These are phyloP conservation scores for Heliornis fulica DNA, from an alignment of 2,113 vertebrate genomes.

Conservation along the genomic window DNA sequence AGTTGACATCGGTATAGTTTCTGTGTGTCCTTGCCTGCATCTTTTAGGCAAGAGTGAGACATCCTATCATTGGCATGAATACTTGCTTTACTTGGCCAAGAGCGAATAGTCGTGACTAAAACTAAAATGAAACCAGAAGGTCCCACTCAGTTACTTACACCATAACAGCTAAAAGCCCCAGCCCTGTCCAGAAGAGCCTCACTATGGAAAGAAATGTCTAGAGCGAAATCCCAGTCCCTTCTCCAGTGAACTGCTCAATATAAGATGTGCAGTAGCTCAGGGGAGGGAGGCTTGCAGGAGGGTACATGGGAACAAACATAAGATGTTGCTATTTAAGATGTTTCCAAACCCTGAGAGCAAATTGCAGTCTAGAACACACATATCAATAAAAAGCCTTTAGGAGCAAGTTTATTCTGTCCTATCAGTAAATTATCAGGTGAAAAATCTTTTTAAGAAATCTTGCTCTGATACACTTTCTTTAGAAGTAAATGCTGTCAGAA, in stretches of 20 bases:
- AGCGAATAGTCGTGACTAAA: not conserved
- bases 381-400: not conserved
- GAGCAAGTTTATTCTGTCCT: not conserved
- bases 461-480: not conserved
- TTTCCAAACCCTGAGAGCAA: not conserved
- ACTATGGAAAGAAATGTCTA: not conserved
- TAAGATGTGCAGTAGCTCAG: rapidly evolving
- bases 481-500: not conserved
- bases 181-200: not conserved
- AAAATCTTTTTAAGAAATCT: not conserved
- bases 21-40: not conserved
- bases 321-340: not conserved
- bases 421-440: not conserved
- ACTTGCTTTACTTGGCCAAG: not conserved
- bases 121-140: not conserved
- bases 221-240: not conserved
- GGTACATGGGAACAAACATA: not conserved
- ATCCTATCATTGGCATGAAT: not conserved
- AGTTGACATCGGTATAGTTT: not conserved
- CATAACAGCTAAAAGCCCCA: not conserved
- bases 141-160: not conserved
- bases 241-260: not conserved
- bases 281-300: not conserved
- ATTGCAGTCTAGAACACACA: not conserved
- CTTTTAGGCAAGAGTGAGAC: not conserved